A percentile compares a stretch with the other conserved stretches of the same genome.
These are phyloP conservation scores for Equus quagga DNA, from an alignment of 2,113 vertebrate species.

Conservation along the genomic window DNA sequence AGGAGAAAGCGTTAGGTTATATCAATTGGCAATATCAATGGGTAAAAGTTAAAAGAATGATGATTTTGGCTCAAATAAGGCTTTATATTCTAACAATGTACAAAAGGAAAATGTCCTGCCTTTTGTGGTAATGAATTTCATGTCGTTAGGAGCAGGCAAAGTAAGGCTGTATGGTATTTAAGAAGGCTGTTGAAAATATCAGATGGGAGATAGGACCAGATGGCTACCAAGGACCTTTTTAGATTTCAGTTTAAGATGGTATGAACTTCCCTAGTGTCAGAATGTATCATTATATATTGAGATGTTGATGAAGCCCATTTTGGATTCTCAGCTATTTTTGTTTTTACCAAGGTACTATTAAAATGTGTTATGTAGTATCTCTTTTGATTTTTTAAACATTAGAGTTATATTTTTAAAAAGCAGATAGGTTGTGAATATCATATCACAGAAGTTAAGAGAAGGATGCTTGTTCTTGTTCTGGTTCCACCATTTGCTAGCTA, in stretches of 20 bases:
- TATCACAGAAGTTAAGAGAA: not conserved
- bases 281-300: not conserved
- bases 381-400: not conserved
- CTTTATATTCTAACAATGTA: not conserved
- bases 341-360: not conserved
- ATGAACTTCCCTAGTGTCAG: not conserved
- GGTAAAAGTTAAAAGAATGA: not conserved
- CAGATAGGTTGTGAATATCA: not conserved
- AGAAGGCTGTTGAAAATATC: not conserved
- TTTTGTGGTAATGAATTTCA: not conserved
- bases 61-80: not conserved
- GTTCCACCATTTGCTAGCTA: not conserved
- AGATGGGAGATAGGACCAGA: not conserved
- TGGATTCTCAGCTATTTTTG: not conserved
- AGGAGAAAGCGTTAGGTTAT: not conserved
- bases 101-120: not conserved
- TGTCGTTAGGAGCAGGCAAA: not conserved
- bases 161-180: not conserved
- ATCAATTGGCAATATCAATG: not conserved
- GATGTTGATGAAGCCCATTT: not conserved
- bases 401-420: slow-evolving; percentile 4
- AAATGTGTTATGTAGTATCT: not conserved
- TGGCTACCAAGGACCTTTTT: not conserved
- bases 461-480: not conserved
- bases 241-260: not conserved